Conservation (phyloP, 2,797 vertebrate genomes). For the Helarctos malayanus region DNA sequence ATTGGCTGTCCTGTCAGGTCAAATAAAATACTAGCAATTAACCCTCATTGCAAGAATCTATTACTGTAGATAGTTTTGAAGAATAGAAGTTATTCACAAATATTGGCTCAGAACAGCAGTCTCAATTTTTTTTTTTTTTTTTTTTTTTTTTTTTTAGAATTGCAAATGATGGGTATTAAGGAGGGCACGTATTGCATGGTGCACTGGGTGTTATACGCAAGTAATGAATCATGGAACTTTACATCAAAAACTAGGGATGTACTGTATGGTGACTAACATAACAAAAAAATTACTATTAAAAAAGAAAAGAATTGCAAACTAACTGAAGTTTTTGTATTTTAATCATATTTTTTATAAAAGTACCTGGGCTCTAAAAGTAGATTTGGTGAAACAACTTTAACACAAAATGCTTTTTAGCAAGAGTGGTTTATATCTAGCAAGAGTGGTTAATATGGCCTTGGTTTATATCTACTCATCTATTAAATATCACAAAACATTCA, state of each 20-base stretch:
- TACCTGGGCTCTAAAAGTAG: not conserved
- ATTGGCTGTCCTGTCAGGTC: slow-evolving; percentile 6
- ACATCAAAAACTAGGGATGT: no score
- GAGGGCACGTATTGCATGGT: no score
- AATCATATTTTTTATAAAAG: not conserved
- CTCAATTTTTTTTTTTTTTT: not conserved
- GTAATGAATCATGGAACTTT: no score
- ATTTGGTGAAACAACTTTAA: not conserved
- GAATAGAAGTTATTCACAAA: not conserved
- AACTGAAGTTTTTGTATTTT: not conserved
- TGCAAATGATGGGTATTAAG: no score
- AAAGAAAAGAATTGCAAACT: not conserved
- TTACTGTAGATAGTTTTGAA: not conserved
- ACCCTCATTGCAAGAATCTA: not conserved
- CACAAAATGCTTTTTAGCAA: slow-evolving; percentile 15
- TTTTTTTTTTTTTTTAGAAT: no score
- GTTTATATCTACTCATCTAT: not conserved
- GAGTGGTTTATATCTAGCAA: not conserved
- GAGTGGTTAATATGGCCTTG: not conserved
- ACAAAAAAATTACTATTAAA: no score
- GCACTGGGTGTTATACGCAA: no score
- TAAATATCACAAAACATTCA: not conserved
- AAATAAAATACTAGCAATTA: not conserved
- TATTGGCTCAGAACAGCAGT: not conserved
- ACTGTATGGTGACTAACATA: no score